Base-by-base conservation (phyloP, 2,797 vertebrate genomes). In the Heterohyrax brucei region DNA sequence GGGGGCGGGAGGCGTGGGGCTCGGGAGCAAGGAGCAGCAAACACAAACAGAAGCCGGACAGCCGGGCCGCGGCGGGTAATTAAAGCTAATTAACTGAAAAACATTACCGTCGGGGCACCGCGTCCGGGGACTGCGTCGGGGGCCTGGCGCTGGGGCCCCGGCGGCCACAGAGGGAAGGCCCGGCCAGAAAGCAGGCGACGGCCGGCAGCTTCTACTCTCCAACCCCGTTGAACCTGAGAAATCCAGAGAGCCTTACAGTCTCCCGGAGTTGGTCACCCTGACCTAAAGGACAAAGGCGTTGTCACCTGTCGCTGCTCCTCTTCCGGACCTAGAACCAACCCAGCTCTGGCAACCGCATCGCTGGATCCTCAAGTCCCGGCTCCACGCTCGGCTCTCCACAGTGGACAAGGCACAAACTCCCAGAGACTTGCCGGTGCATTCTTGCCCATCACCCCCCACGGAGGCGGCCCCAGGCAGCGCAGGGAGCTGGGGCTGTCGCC, bases 41-140 rank as follows among this genome's bases (percentile, higher is more conserved):
- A 92, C 64, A 85, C 91, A 95, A 91, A 89, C 95, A 87, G 94
- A 92, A 84, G 94, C 87, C 53, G 59, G 78, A 44, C 80, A 64
- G 39, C 62, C 6, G 3, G 48, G 75, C 94, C 33, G 68, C 91
- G 44, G 92, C 50, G 84, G 89, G 90, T 96, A 95, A 97, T 97
- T 95, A 97, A 88, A 94, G 89, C 95, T 96, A 79, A 97, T 96
- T 95, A 96, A 90, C 91, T 28, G 89, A 10, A 66, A 87, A 93
- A 87, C 87, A 10, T 94, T 64, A 50, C 89, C 56, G 33, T 33
- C 77, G 6, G 21, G 4, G 73, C 79, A 95, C 70, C 1, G 92
- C 87, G 88, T 87, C 93, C 0, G 26, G 77, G 70, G 89, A 39
- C 73, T 16, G 96, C 93, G 94, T 90, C 92, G 44, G 82, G 75